Conservation (phyloP, 2,888 invertebrate genomes). For the Pyrgus malvae region DNA sequence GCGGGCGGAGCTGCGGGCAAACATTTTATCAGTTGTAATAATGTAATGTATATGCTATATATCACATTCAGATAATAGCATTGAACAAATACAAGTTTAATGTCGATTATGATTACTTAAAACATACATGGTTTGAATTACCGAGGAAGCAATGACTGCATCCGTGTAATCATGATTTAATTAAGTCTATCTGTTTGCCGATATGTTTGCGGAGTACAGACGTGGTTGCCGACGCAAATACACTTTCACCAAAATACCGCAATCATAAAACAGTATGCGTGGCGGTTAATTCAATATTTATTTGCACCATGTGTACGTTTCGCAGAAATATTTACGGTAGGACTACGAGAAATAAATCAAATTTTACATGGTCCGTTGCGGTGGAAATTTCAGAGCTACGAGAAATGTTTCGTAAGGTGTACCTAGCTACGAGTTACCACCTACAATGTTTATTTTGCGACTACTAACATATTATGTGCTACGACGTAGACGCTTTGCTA, state of each 20-base stretch:
- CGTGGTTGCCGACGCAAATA: constrained; percentile 54
- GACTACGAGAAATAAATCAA: constrained; percentile 29
- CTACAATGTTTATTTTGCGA: not conserved
- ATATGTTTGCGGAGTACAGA: constrained; percentile 39
- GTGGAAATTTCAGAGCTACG: constrained; percentile 28
- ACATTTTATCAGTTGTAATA: too few species aligned
- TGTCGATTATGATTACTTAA: too few species aligned
- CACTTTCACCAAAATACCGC: constrained; percentile 62
- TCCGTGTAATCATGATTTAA: not conserved
- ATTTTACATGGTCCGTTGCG: constrained; percentile 29
- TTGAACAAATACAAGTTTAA: too few species aligned
- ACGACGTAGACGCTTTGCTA: not conserved
- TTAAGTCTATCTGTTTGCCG: not conserved
- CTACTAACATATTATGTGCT: not conserved
- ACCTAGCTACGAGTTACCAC: too few species aligned
- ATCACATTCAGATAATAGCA: too few species aligned
- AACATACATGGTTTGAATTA: too few species aligned
- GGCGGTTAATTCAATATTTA: constrained; percentile 54
- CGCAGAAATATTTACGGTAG: constrained; percentile 46
- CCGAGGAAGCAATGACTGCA: not conserved
- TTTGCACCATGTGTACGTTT: constrained; percentile 49
- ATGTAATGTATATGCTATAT: too few species aligned
- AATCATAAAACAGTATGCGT: constrained; percentile 53
- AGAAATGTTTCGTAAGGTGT: too few species aligned
- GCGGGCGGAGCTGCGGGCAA: too few species aligned